Evolutionary conservation across 1,140 invertebrate species (phyloP).

Genomic region (Aplysia californica): DNA sequence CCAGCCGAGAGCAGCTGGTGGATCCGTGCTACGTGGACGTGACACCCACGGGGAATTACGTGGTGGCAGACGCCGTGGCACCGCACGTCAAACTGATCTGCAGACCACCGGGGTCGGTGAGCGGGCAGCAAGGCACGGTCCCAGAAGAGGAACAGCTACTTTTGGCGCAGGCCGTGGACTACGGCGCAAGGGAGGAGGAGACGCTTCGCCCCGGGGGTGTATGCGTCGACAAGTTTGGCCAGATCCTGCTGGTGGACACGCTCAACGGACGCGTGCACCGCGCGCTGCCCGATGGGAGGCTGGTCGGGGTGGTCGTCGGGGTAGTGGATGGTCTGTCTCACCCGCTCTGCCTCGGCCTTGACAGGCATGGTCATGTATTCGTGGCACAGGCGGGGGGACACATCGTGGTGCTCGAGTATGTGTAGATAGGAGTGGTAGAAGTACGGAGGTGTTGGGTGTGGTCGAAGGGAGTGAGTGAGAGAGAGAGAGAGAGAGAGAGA

Average conservation of each 20-base stretch:
- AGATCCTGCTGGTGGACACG: constrained; percentile 62
- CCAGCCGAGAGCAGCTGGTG: neutral
- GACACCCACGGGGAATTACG: constrained; percentile 22
- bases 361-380: neutral
- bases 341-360: neutral
- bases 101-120: no score
- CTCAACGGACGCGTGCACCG: constrained; percentile 59
- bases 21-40: neutral
- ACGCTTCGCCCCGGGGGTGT: constrained; percentile 61
- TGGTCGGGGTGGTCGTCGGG: neutral
- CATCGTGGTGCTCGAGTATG: neutral
- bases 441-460: neutral
- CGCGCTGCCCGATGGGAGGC: constrained; percentile 51
- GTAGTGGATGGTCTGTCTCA: neutral
- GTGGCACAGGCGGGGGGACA: neutral
- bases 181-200: constrained; percentile 53
- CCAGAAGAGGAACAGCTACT: no score
- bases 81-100: no score
- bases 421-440: neutral
- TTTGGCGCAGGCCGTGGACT: constrained; percentile 50
- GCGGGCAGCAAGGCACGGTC: constrained; percentile 41
- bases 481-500: neutral
- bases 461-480: neutral
- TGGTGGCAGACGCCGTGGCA: constrained; percentile 59
- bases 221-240: constrained; percentile 56